Conservation (phyloP, 2,113 vertebrate species). For the Nothobranchius furzeri region DNA sequence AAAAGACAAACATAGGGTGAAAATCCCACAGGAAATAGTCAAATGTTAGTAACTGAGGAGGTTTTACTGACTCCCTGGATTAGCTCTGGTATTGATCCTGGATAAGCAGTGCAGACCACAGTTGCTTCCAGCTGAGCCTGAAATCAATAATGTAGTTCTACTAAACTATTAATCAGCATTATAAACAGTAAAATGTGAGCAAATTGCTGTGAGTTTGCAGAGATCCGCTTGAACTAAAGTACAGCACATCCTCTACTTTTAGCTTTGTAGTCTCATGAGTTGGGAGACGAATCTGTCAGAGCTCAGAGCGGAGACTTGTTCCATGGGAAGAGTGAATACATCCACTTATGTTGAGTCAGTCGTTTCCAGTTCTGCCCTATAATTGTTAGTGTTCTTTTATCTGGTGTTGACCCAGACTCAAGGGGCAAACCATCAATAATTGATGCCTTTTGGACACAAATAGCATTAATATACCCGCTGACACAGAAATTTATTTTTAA, state of each 20-base stretch:
- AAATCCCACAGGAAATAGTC: background rate
- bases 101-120: background rate
- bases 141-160: background rate
- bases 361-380: constrained; percentile 26
- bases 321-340: constrained; percentile 26
- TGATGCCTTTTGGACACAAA: constrained; percentile 31
- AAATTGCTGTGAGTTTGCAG: too few species aligned
- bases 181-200: background rate
- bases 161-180: constrained; percentile 6
- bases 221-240: too few species aligned
- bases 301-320: constrained; percentile 40
- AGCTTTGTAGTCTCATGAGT: constrained; percentile 34
- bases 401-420: constrained; percentile 17
- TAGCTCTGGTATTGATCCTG: constrained; percentile 3
- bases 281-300: constrained; percentile 37
- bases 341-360: constrained; percentile 15
- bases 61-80: constrained; percentile 1
- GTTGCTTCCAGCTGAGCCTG: constrained; percentile 5
- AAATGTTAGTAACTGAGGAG: background rate
- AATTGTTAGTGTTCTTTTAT: constrained; percentile 35
- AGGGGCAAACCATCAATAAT: constrained; percentile 29
- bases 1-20: too few species aligned
- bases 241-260: too few species aligned
- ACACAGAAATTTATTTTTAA: constrained; percentile 14
- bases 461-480: constrained; percentile 35